phyloP scores from a whole-genome alignment of 2,888 invertebrate genomes.

The Hemistola chrysoprasaria region DNA sequence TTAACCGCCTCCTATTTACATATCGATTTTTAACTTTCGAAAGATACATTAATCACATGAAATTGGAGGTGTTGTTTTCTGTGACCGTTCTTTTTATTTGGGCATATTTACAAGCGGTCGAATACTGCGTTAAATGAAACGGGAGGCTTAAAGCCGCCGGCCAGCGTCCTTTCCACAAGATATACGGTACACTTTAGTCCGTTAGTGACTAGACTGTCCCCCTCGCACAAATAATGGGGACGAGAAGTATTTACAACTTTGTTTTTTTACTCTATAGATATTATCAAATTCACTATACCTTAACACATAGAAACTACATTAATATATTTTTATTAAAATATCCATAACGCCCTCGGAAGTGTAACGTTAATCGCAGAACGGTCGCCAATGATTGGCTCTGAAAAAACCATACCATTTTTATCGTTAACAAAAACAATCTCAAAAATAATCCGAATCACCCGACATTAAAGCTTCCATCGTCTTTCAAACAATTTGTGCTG shows the following conservation, averaged over 20 bases:
- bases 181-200: conserved; percentile 43
- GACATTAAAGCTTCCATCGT: conserved; percentile 52
- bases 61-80: conserved; percentile 19
- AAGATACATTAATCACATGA: conserved; percentile 22
- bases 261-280: conserved; percentile 59
- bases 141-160: conserved; percentile 47
- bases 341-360: conserved; percentile 48
- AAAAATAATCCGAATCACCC: conserved; percentile 56
- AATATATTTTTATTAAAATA: conserved; percentile 43
- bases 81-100: conserved; percentile 23
- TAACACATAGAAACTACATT: conserved; percentile 54
- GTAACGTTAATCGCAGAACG: conserved; percentile 38
- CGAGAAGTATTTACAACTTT: conserved; percentile 61
- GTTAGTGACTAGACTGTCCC: conserved; percentile 74
- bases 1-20: conserved; percentile 53
- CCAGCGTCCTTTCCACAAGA: conserved; percentile 25
- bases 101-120: conserved; percentile 57
- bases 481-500: conserved; percentile 66
- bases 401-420: conserved; percentile 30
- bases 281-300: conserved; percentile 66
- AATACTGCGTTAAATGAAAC: conserved; percentile 54
- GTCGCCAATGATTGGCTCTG: conserved; percentile 48
- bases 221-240: conserved; percentile 48
- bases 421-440: conserved; percentile 48
- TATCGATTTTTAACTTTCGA: conserved; percentile 36